These are phyloP conservation scores for Dicyrtoma fusca DNA, from an alignment of 2,888 invertebrate genomes.

Conservation along the genomic window DNA sequence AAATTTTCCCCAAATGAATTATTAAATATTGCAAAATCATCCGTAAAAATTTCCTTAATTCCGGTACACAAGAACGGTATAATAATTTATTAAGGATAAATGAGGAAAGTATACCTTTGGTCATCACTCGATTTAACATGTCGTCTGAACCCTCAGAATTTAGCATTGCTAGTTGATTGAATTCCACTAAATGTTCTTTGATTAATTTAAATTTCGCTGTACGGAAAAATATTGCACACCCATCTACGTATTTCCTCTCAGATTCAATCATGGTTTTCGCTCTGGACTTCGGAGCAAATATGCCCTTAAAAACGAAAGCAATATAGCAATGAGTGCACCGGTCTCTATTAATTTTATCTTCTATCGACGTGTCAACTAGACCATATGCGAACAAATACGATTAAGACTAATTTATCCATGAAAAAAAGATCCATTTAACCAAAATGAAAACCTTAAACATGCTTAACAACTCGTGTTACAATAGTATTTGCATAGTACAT, in stretches of 20 bases:
- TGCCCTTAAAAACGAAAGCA: no score
- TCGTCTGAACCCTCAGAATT: constrained; percentile 97
- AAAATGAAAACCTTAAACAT: no score
- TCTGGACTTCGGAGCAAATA: constrained; percentile 96
- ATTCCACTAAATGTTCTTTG: constrained; percentile 96
- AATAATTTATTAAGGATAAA: neutral
- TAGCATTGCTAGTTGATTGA: constrained; percentile 97
- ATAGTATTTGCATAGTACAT: no score
- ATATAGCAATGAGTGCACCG: neutral
- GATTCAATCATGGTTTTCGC: constrained; percentile 98
- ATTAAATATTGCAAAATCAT: no score
- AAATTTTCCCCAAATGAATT: constrained; percentile 9
- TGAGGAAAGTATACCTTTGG: constrained; percentile 65
- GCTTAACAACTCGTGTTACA: no score
- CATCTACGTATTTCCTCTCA: constrained; percentile 97
- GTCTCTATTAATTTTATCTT: no score
- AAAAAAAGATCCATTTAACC: no score
- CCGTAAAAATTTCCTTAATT: no score
- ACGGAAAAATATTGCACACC: constrained; percentile 98
- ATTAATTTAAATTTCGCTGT: constrained; percentile 92
- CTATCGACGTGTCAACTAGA: no score
- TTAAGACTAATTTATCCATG: no score
- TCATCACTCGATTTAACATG: constrained; percentile 98
- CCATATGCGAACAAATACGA: no score
- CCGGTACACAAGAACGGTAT: constrained; percentile 7